Base-by-base conservation (phyloP, 1,140 invertebrate genomes). In the Halictus rubicundus region DNA sequence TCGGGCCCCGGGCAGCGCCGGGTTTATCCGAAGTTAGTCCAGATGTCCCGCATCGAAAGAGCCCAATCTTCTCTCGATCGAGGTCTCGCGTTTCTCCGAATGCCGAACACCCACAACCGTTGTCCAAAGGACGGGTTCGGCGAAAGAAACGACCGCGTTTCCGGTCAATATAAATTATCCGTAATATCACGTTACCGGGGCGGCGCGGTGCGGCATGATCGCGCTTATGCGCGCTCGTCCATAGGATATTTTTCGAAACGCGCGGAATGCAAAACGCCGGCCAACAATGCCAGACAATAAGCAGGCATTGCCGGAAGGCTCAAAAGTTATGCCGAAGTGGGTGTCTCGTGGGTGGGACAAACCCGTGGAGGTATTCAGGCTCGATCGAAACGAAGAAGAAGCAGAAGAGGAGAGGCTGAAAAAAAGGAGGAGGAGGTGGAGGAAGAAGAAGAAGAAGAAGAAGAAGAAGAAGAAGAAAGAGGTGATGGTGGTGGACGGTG, bases 291-390 rank as follows among this genome's bases (percentile, higher is more conserved):
- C 72, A 73, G 75, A 84, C 82, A 84, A 84, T 82, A 84, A 84
- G 52, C 83, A 73, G 63, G 49, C 68, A 73, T 69, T 71, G 83
- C 83, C 82, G 78, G 82, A 32, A 75, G 83, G 82, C 72, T 72
- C 49, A 85, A 85, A 84, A 85, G 69, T 85, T 69, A 81, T 82
- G 46, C 78, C 82, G 78, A 85, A 77, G 83, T 85, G 83, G 83
- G 83, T 85, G 83, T 85, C 82, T 84, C 82, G 83, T 85, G 78
- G 83, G 83, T 85, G 83, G 82, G 82, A 85, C 82, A 84, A 77
- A 84, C 78, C 82, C 70, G 60, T 23, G 60, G 23, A 63, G 64
- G 68, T 81, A 85, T 85, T 77, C 82, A 68, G 72, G 73, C 68
- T 57, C 61, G 80, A 82, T 82, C 80, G 54, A 73, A 37, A 25